Base-by-base conservation (phyloP, 2,888 invertebrate species). In the Drosophila neotestacea region DNA sequence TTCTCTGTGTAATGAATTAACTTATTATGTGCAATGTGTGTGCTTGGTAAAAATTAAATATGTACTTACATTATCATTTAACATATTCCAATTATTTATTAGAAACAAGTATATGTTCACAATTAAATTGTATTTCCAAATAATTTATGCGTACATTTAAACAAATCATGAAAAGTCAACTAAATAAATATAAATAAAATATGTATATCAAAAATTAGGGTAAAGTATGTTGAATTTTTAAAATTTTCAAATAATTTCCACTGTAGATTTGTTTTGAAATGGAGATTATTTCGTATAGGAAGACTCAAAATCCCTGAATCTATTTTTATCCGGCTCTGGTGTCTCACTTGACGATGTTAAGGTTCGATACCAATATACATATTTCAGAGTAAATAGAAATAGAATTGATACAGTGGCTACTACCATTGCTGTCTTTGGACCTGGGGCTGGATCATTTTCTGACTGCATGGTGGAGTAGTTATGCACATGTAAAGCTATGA, bases 311-410 rank as follows among this genome's bases (percentile, higher is more conserved):
- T 32, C 32, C 4, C 11, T 36, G 7, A 22, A 36, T 2, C 6
- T 28, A 28, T 38, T 32, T 16, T 54, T 30, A 50, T 50, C 50
- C 34, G 50, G 22, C 2, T 48, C 32, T 22, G 36, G 22, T 7
- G n/a, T 7, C 0, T 50, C 22, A n/a, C 6, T 6, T 10, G 4
- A 10, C 16, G 28, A 1, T 6, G 0, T 36, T 10, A 59, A 28
- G 3, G 39, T 7, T 16, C 64, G 63, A 4, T 63, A 9, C 83
- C 86, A 88, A 41, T 60, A 51, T 1, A 58, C 10, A 41, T 84
- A 84, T 66, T 84, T 84, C 11, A 81, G 7, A 4, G 47, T 6
- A 1, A 86, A 48, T n/a, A 88, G 16, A 5, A 80, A 63, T 4
- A 77, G 2, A 7, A 85, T 1, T 6, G 70, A 58, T 4, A 46